Percentiles rank a stretch among this genome's conserved stretches.
These are phyloP conservation scores for Phyllostomus discolor DNA, from an alignment of 2,113 vertebrate genomes.

Conservation along the genomic window DNA sequence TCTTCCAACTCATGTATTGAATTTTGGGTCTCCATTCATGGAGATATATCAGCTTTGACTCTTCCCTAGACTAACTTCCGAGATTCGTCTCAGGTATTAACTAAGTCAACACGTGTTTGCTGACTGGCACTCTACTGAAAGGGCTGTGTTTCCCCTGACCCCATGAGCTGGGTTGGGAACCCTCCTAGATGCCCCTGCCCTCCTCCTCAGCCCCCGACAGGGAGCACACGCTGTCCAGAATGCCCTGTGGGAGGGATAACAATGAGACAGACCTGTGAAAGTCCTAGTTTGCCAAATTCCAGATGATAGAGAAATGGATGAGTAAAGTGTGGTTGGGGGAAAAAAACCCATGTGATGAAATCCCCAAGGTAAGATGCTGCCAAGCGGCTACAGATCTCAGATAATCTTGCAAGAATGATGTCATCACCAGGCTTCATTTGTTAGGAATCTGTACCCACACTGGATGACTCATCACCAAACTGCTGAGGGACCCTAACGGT, in stretches of 20 bases:
- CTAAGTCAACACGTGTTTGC: not conserved
- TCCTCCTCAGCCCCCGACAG: not conserved
- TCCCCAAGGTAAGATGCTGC: constrained; percentile 36
- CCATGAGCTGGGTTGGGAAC: not conserved
- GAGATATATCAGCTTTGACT: not conserved
- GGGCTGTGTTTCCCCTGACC: not conserved
- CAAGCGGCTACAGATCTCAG: constrained; percentile 10
- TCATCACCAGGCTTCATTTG: constrained; percentile 68
- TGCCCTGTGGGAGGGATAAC: not conserved
- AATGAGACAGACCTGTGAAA: not conserved
- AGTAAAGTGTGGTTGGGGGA: not conserved
- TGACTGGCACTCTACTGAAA: not conserved
- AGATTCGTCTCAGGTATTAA: not conserved
- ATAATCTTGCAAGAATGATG: constrained; percentile 64
- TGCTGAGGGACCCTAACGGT: constrained; percentile 76
- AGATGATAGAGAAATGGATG: constrained; percentile 1
- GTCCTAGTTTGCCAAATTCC: constrained; percentile 6
- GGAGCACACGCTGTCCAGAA: not conserved
- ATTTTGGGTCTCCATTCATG: not conserved
- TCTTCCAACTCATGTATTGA: not conserved
- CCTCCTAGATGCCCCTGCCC: not conserved
- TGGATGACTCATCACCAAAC: constrained; percentile 77
- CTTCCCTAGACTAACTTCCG: not conserved
- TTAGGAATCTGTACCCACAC: constrained; percentile 79
- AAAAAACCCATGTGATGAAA: constrained; percentile 22